These are phyloP conservation scores for Pogoniulus pusillus DNA, from an alignment of 2,797 vertebrate genomes.

Conservation along the genomic window DNA sequence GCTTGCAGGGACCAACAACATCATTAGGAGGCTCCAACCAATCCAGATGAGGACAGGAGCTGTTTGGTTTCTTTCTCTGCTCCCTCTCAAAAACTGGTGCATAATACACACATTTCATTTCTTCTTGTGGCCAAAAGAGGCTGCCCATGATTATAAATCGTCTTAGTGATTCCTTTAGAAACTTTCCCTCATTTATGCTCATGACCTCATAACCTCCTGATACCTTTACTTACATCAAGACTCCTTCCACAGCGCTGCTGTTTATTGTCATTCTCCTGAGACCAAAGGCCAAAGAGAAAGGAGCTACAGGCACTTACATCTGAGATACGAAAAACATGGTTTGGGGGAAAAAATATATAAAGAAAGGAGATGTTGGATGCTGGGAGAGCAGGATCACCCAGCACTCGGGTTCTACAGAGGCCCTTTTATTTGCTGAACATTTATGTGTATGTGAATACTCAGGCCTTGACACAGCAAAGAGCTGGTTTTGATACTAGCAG, in stretches of 20 bases:
- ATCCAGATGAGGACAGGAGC: slow-evolving; percentile 26
- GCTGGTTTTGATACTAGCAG: slow-evolving; percentile 75
- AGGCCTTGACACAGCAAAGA: slow-evolving; percentile 70
- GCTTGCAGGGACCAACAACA: slow-evolving; percentile 22
- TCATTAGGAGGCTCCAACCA: background rate
- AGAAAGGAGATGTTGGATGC: slow-evolving; percentile 57
- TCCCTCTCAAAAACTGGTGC: slow-evolving; percentile 60
- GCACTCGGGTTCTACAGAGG: slow-evolving; percentile 69
- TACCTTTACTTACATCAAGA: slow-evolving; percentile 73
- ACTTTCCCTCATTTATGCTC: slow-evolving; percentile 69
- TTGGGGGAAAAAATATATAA: slow-evolving; percentile 64
- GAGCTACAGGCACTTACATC: slow-evolving; percentile 51
- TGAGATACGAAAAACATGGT: slow-evolving; percentile 56
- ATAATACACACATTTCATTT: slow-evolving; percentile 51
- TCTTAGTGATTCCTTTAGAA: slow-evolving; percentile 73
- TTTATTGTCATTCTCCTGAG: slow-evolving; percentile 65
- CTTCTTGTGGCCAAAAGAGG: slow-evolving; percentile 63
- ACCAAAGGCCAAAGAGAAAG: slow-evolving; percentile 58
- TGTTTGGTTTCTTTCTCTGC: slow-evolving; percentile 54
- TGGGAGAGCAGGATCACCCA: slow-evolving; percentile 35
- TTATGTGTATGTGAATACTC: slow-evolving; percentile 65
- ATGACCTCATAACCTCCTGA: slow-evolving; percentile 53
- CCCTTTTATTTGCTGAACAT: slow-evolving; percentile 72
- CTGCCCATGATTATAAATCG: slow-evolving; percentile 67
- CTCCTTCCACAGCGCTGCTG: slow-evolving; percentile 33